Percentiles rank a stretch among this genome's conserved stretches.
phyloP scores from a whole-genome alignment of 1,140 invertebrate species.

The Orchestia grillus region DNA sequence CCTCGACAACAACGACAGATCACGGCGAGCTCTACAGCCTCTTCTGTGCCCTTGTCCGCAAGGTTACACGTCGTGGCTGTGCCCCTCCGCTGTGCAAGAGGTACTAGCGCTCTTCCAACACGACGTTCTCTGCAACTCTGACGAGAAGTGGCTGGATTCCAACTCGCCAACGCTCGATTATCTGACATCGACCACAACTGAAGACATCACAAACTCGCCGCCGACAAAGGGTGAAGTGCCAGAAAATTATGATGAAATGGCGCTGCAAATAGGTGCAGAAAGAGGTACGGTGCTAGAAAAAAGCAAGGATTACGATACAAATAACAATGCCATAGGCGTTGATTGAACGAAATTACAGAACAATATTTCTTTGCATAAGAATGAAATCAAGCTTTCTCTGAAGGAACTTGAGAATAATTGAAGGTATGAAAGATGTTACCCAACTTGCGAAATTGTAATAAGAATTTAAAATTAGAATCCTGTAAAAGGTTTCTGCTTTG shows the following conservation, averaged over 20 bases:
- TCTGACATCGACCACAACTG: background rate
- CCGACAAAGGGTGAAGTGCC: background rate
- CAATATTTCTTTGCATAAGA: background rate
- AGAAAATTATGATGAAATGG: background rate
- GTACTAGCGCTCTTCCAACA: background rate
- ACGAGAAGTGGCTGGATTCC: background rate
- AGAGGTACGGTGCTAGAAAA: background rate
- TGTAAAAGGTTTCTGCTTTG: too few relatives aligned
- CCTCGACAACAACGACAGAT: slow-evolving; percentile 4
- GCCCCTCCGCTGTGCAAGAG: background rate
- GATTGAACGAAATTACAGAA: background rate
- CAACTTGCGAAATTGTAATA: too few relatives aligned
- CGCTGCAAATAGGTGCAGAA: background rate
- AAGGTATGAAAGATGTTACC: background rate
- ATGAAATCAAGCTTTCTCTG: background rate
- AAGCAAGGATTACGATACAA: background rate
- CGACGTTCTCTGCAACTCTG: background rate
- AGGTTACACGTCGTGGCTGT: background rate
- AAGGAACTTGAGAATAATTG: background rate
- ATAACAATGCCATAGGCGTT: background rate
- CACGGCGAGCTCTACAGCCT: background rate
- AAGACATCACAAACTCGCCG: background rate
- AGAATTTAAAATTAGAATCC: too few relatives aligned
- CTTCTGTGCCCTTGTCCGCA: slow-evolving; percentile 7
- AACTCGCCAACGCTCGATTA: background rate